Evolutionary conservation across 37 sponge, comb jelly and placozoan genomes (phyloP), one percentile per base, ranked within the genome.

Genomic region (Geodia barretti): DNA sequence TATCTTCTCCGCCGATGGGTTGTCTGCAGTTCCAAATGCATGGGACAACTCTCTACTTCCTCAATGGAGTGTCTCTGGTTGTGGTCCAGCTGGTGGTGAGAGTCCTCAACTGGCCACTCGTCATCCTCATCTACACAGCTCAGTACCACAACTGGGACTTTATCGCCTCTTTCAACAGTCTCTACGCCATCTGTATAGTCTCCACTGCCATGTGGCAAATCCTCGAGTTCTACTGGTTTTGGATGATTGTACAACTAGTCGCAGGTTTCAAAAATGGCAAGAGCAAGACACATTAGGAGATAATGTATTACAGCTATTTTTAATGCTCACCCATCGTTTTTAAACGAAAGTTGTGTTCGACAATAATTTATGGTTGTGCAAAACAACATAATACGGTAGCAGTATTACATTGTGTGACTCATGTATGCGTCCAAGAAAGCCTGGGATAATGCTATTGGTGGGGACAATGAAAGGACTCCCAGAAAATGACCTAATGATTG

Each of bases 91-190:
- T 83, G 32, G n/a, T 73, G 0, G 66, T 43, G 7, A 64, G 83
- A 3, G 41, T 83, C 25, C 66, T 74, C 66, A 83, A 83, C 64
- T 26, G 39, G 20, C 83, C 83, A 5, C 7, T 83, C 2, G 47
- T 28, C 26, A 7, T 83, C 41, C 1, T 65, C 31, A 42, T 74
- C 58, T 83, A 83, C 47, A 66, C 83, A 42, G 83, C 75, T 28
- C 83, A 83, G 67, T 66, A 74, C 67, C 83, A 74, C 67, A 41
- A 30, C 67, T 73, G 83, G 75, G 29, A 41, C 75, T 17, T 83
- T 0, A 14, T 21, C 64, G 4, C 40, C 0, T 74, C 75, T 19
- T 66, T 74, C 1, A 40, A 74, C 3, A 3, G 29, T 24, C 47
- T 83, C 24, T 47, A 41, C 42, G 25, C 47, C 7, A 2, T 64